phyloP scores from a whole-genome alignment of 2,888 invertebrate species.

The Caenorhabditis drosophilae region DNA sequence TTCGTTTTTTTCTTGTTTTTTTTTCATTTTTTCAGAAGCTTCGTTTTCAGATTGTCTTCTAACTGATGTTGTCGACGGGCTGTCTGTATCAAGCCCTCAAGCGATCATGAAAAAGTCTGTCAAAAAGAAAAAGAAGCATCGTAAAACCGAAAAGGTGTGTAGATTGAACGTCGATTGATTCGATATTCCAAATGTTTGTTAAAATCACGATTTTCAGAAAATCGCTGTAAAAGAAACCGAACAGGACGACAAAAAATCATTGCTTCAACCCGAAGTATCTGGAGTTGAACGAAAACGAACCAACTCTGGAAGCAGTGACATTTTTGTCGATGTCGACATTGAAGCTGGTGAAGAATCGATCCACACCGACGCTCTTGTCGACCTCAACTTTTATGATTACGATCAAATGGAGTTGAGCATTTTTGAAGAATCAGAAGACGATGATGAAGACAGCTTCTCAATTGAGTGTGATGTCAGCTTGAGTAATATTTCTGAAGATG shows the following conservation, averaged over 20 bases:
- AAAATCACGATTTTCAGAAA: constrained; percentile 3
- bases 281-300: constrained; percentile 33
- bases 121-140: constrained; percentile 46
- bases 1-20: constrained; percentile 3
- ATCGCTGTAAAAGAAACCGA: constrained; percentile 29
- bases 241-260: constrained; percentile 21
- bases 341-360: constrained; percentile 55
- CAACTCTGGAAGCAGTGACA: constrained; percentile 42
- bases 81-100: constrained; percentile 29
- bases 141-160: constrained; percentile 28
- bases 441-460: constrained; percentile 26
- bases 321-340: constrained; percentile 52
- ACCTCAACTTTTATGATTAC: constrained; percentile 53
- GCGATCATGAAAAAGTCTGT: constrained; percentile 30
- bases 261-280: constrained; percentile 28
- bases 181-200: constrained; percentile 11
- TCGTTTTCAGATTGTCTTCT: constrained; percentile 22
- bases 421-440: constrained; percentile 42
- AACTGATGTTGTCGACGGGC: constrained; percentile 34
- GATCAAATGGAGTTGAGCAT: constrained; percentile 51
- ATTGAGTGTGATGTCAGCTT: constrained; percentile 50
- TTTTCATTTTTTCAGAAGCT: not conserved
- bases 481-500: constrained; percentile 43
- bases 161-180: constrained; percentile 12
- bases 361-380: constrained; percentile 52